phyloP scores from a whole-genome alignment of 1,140 invertebrate genomes.

The Aethina tumida region DNA sequence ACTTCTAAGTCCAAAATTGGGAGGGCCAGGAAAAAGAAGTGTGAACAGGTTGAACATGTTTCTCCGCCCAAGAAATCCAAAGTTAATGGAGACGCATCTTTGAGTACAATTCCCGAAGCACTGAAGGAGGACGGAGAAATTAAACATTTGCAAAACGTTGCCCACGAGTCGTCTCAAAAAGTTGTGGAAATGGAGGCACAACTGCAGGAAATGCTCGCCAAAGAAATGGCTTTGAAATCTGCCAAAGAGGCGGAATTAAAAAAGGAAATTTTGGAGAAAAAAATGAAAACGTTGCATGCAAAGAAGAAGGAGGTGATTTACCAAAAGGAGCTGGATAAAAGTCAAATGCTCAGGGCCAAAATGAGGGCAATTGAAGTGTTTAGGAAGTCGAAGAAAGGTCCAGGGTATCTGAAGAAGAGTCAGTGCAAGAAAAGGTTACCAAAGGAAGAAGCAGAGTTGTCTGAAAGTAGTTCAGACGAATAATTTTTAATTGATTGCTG shows the following conservation, averaged over 20 bases:
- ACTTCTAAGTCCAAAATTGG: slow-evolving; percentile 13
- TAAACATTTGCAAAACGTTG: too few relatives aligned
- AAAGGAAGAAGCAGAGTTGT: slow-evolving; percentile 52
- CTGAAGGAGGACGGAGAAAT: too few relatives aligned
- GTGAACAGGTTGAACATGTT: too few relatives aligned
- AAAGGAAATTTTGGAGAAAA: slow-evolving; percentile 18
- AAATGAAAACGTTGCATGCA: slow-evolving; percentile 11
- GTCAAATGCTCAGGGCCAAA: slow-evolving; percentile 54
- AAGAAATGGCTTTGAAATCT: slow-evolving; percentile 7
- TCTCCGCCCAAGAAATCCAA: too few relatives aligned
- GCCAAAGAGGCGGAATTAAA: slow-evolving; percentile 13
- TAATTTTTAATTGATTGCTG: background rate
- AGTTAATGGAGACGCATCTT: too few relatives aligned
- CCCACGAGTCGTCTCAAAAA: too few relatives aligned
- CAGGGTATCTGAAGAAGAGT: slow-evolving; percentile 42
- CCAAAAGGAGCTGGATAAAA: slow-evolving; percentile 58
- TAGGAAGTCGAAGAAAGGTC: slow-evolving; percentile 52
- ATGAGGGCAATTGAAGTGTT: slow-evolving; percentile 66
- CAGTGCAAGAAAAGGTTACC: slow-evolving; percentile 36
- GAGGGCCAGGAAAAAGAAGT: slow-evolving; percentile 10
- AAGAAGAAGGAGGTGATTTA: slow-evolving; percentile 54
- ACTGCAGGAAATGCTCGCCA: background rate
- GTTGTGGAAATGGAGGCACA: background rate
- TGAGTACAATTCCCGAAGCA: too few relatives aligned
- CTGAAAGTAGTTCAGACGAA: slow-evolving; percentile 50